These are phyloP conservation scores for Catharus ustulatus DNA, from an alignment of 2,797 vertebrate species.

Conservation along the genomic window DNA sequence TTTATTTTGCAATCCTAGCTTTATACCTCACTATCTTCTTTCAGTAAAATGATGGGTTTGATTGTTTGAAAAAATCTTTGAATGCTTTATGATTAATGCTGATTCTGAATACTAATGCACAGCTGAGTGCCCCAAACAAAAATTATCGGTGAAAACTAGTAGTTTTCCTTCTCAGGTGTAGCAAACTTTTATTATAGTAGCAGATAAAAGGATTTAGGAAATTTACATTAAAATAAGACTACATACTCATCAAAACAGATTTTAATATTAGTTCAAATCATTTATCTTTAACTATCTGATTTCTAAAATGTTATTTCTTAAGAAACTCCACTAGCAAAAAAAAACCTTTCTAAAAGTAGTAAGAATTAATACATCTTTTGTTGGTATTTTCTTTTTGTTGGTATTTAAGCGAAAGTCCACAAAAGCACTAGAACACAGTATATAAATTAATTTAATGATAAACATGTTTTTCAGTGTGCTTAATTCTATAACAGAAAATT, in stretches of 20 bases:
- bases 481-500: background rate
- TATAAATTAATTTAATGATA: background rate
- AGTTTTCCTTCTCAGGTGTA: background rate
- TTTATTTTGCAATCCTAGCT: background rate
- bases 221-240: background rate
- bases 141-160: background rate
- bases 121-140: background rate
- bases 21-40: background rate
- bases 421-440: background rate
- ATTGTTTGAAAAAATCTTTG: slow-evolving; percentile 3
- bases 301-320: background rate
- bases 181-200: background rate
- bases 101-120: background rate
- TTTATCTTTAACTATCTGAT: background rate
- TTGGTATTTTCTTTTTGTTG: background rate
- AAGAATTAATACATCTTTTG: background rate
- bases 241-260: background rate
- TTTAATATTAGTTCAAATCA: background rate
- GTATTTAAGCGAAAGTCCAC: background rate
- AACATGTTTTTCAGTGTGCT: background rate
- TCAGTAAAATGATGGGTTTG: slow-evolving; percentile 11
- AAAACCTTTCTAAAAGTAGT: background rate
- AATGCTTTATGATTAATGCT: background rate
- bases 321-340: background rate
- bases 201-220: background rate